phyloP scores from a whole-genome alignment of 1,140 invertebrate genomes.

The Camponotus floridanus region DNA sequence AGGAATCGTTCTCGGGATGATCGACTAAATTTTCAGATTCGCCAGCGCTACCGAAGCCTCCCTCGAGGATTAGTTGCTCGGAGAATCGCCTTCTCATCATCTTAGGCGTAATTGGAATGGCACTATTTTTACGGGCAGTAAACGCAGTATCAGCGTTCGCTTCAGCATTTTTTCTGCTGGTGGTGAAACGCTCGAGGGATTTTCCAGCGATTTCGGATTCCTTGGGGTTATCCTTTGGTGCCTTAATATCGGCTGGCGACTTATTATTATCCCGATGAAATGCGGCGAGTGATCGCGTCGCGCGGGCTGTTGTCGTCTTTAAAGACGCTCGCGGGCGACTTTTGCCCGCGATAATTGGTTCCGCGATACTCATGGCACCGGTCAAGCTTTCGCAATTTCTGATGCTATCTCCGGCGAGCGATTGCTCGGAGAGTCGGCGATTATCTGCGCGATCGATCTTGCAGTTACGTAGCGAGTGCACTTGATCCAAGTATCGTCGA shows the following conservation, averaged over 20 bases:
- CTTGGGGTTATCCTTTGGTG: neutral
- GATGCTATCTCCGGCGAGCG: slow-evolving; percentile 41
- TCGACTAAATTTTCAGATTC: slow-evolving; percentile 75
- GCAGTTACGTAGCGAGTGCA: slow-evolving; percentile 37
- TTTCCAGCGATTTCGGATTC: slow-evolving; percentile 12
- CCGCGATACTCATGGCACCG: slow-evolving; percentile 3
- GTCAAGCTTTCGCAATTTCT: slow-evolving; percentile 1
- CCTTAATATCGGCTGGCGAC: slow-evolving; percentile 1
- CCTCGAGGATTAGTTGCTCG: slow-evolving; percentile 80
- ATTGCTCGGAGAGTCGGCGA: slow-evolving; percentile 74
- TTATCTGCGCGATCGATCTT: slow-evolving; percentile 66
- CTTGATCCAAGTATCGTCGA: slow-evolving; percentile 76
- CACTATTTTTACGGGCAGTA: slow-evolving; percentile 56
- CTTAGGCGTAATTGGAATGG: slow-evolving; percentile 74
- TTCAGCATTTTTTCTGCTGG: neutral
- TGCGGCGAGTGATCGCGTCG: neutral
- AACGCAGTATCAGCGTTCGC: neutral
- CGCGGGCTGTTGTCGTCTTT: slow-evolving; percentile 10
- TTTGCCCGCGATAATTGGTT: slow-evolving; percentile 43
- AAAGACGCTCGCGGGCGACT: slow-evolving; percentile 33
- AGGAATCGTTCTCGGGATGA: slow-evolving; percentile 67
- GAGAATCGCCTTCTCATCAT: slow-evolving; percentile 80
- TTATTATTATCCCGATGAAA: slow-evolving; percentile 23
- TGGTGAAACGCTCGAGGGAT: slow-evolving; percentile 35
- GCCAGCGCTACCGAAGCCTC: slow-evolving; percentile 68